A percentile compares a stretch with the other conserved stretches of the same genome.
Evolutionary conservation across 2,797 vertebrate genomes (phyloP).

Genomic region (Xiphorhynchus erythropygius): DNA sequence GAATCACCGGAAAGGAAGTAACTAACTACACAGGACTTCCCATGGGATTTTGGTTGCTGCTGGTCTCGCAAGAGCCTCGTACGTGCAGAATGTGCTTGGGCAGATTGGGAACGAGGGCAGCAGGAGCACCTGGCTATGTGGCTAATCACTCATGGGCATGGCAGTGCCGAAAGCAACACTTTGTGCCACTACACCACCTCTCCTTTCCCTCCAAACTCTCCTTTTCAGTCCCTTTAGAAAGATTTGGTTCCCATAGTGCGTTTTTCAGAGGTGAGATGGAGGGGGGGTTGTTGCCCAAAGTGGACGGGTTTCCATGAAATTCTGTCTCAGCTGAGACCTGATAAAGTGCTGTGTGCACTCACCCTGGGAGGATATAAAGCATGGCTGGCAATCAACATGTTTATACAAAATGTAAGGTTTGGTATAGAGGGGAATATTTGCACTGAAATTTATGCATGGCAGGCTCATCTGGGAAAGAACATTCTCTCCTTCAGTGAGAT

Average conservation of each 20-base stretch:
- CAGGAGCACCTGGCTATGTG: not conserved
- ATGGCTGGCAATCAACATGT: not conserved
- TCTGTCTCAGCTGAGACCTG: not conserved
- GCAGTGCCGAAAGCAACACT: not conserved
- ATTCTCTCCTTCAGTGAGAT: constrained; percentile 19
- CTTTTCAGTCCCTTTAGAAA: not conserved
- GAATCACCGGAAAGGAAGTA: constrained; percentile 60
- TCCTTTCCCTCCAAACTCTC: not conserved
- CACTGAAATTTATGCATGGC: not conserved
- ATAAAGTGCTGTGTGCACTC: not conserved
- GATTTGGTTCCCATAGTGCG: rapidly evolving
- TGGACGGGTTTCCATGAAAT: not conserved
- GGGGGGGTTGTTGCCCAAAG: not conserved
- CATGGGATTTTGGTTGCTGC: constrained; percentile 43
- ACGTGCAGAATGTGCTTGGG: constrained; percentile 41
- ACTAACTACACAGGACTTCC: constrained; percentile 45
- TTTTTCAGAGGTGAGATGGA: not conserved
- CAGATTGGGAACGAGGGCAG: not conserved
- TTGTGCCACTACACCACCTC: not conserved
- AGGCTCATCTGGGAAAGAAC: constrained; percentile 12
- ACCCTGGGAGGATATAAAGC: not conserved
- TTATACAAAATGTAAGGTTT: not conserved
- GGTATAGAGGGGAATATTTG: not conserved
- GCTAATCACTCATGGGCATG: not conserved
- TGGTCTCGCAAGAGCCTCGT: constrained; percentile 19